Percentiles rank a stretch among this genome's conserved stretches.
Evolutionary conservation across 1,140 invertebrate species (phyloP).

Genomic region (Kradibia gibbosae): DNA sequence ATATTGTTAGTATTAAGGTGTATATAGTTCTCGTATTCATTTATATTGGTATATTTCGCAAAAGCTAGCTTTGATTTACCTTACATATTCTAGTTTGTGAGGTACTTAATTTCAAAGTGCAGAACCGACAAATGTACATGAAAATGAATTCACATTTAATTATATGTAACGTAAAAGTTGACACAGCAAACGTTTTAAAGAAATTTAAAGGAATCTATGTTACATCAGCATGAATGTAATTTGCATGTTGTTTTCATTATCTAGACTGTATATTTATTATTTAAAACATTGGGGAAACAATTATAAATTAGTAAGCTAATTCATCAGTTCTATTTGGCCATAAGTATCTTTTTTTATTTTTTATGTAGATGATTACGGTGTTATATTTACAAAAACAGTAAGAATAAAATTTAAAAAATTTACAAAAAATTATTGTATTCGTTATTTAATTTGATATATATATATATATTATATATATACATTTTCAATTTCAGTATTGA

Average conservation of each 20-base stretch:
- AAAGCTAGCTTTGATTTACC: background rate
- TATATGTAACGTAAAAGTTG: background rate
- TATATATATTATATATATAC: too few relatives aligned
- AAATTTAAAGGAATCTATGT: conserved; percentile 34
- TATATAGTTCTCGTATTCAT: background rate
- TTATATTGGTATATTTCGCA: background rate
- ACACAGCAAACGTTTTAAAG: background rate
- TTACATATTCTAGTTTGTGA: background rate
- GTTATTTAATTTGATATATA: too few relatives aligned
- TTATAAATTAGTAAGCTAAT: background rate
- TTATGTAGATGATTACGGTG: too few relatives aligned
- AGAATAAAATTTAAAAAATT: too few relatives aligned
- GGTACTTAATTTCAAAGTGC: conserved; percentile 26
- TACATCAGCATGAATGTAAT: conserved; percentile 24
- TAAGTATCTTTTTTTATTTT: too few relatives aligned
- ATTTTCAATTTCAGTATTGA: too few relatives aligned
- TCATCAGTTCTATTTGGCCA: background rate
- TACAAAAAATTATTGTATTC: too few relatives aligned
- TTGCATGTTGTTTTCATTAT: background rate
- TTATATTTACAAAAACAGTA: too few relatives aligned
- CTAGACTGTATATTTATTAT: background rate
- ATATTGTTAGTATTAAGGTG: conserved; percentile 41
- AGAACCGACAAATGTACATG: background rate
- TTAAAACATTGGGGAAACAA: background rate
- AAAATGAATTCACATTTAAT: conserved; percentile 44